Conservation (phyloP, 2,113 vertebrate genomes). For the Chauna torquata region DNA sequence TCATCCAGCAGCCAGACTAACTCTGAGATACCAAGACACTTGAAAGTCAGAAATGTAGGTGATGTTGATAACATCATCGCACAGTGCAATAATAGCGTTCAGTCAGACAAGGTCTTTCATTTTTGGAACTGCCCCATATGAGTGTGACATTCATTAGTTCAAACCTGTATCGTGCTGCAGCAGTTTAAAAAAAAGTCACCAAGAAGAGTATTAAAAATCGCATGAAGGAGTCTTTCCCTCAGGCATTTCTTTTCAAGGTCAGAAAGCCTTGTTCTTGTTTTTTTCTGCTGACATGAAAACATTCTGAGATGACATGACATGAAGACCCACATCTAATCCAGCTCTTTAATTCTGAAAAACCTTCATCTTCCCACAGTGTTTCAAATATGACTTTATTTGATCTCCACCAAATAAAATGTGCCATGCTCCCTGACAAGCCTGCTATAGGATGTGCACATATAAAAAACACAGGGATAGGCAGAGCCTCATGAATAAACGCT, state of each 20-base stretch:
- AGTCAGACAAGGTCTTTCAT: constrained; percentile 63
- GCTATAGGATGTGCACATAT: neutral
- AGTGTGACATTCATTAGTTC: constrained; percentile 54
- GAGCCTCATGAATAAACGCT: neutral
- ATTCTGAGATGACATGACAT: neutral
- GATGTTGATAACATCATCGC: constrained; percentile 1
- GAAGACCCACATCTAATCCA: neutral
- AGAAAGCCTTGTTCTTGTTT: constrained; percentile 25
- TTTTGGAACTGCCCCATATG: constrained; percentile 65
- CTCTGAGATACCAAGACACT: constrained; percentile 23
- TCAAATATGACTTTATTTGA: constrained; percentile 7
- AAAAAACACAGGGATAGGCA: neutral
- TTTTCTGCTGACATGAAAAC: constrained; percentile 53
- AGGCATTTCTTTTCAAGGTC: constrained; percentile 63
- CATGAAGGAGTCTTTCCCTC: constrained; percentile 49
- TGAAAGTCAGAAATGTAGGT: constrained; percentile 71
- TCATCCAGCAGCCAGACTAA: neutral
- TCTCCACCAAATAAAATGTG: neutral
- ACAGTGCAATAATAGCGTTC: constrained; percentile 1
- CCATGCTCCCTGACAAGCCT: neutral
- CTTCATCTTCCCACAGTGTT: neutral
- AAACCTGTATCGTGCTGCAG: neutral
- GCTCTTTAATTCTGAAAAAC: neutral
- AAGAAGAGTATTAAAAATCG: constrained; percentile 45
- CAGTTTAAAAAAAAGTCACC: neutral